These are phyloP conservation scores for Pristionchus japonicus DNA, from an alignment of 2,888 invertebrate species.

Conservation along the genomic window DNA sequence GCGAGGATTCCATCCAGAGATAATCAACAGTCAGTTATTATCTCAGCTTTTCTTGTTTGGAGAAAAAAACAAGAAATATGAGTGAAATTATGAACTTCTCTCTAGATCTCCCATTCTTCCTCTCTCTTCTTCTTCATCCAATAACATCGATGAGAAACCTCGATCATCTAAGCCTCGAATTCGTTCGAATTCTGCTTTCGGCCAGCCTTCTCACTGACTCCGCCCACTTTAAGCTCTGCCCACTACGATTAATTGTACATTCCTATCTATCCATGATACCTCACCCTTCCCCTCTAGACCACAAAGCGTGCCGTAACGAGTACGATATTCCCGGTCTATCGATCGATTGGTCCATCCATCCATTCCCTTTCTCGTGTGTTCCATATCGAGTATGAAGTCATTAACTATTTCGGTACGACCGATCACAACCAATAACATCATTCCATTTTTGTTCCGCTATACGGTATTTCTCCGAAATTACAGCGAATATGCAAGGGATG, in stretches of 20 bases:
- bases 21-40: neutral
- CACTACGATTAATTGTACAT: neutral
- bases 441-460: no score
- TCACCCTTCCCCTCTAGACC: neutral
- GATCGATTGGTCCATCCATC: neutral
- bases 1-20: neutral
- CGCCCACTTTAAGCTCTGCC: neutral
- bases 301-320: conserved; percentile 14
- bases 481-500: no score
- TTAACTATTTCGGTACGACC: neutral
- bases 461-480: no score
- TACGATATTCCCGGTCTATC: conserved; percentile 16
- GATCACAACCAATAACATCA: neutral
- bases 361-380: neutral
- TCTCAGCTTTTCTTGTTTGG: neutral
- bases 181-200: conserved; percentile 21
- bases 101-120: neutral
- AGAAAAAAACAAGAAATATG: neutral
- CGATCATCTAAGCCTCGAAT: neutral
- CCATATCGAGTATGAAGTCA: conserved; percentile 16
- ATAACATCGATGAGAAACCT: conserved; percentile 45
- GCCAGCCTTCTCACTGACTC: conserved; percentile 10
- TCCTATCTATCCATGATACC: conserved; percentile 9
- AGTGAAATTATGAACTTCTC: neutral
- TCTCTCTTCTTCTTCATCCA: conserved; percentile 34